Evolutionary conservation across 2,797 vertebrate genomes (phyloP), one percentile per base, ranked within the genome.

Genomic region (Schizopygopsis malacanthus): DNA sequence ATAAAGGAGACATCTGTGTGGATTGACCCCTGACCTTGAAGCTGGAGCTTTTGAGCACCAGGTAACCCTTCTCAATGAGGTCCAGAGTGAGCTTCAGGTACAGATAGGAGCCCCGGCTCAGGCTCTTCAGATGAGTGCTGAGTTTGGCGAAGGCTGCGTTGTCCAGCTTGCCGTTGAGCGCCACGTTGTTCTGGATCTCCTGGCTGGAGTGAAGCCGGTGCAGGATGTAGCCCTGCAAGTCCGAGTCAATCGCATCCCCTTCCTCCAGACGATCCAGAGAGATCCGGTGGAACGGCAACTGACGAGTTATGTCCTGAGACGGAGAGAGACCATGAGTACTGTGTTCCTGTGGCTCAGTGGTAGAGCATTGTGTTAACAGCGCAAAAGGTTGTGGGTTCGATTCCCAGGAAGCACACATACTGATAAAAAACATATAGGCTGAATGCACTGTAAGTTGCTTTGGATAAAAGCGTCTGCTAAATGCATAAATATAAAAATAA

Each of bases 181-280:
- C 98, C 94, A 99, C 98, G 81, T 99, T 99, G 95, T 97, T 98
- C 93, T 98, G 98, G 94, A 99, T 99, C 92, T 98, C 98, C 0
- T 95, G 94, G 88, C 98, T 99, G 95, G 96, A 96, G 92, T 99
- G 96, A 87, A 99, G 98, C 50, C 98, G 96, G 86, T 98, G 97
- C 86, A 98, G 94, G 90, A 99, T 96, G 89, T 99, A 99, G 7
- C 96, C 96, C 95, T 99, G 98, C 90, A 99, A 95, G 93, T 99
- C 98, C 89, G 97, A 96, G 92, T 99, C 98, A 79, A 99, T 99
- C 92, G 97, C 96, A 87, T 94, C 95, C 69, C 97, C 98, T 92
- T 99, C 98, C 79, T 98, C 98, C 91, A 97, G 94, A 83, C 90
- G 93, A 92, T 99, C 98, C 90, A 99, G 95, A 92, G 97, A 99